These are phyloP conservation scores for Pheosia tremula DNA, from an alignment of 2,888 invertebrate genomes.

Conservation along the genomic window DNA sequence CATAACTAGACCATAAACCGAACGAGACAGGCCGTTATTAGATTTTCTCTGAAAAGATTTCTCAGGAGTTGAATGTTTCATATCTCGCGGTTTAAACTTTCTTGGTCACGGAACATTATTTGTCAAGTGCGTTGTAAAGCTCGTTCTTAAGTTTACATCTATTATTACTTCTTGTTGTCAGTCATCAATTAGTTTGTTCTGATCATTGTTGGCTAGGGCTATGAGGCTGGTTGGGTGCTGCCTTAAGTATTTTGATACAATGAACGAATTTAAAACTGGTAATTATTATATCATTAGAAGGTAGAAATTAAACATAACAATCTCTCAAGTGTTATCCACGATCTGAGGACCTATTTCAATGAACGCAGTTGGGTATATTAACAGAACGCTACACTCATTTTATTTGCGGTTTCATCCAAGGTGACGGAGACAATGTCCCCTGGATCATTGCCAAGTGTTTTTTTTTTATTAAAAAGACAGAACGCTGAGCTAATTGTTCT, in stretches of 20 bases:
- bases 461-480: conserved; percentile 19
- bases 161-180: neutral
- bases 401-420: conserved; percentile 70
- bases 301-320: too few species aligned
- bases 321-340: neutral
- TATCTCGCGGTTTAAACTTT: conserved; percentile 5
- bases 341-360: neutral
- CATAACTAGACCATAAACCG: too few species aligned
- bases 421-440: conserved; percentile 61
- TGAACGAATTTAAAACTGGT: too few species aligned
- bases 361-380: neutral
- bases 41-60: conserved; percentile 20
- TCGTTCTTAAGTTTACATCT: neutral
- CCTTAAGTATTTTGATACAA: too few species aligned
- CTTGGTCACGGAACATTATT: conserved; percentile 1
- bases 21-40: conserved; percentile 13
- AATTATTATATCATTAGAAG: too few species aligned
- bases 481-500: conserved; percentile 36
- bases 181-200: neutral
- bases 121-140: neutral
- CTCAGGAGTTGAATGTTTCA: conserved; percentile 30
- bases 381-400: conserved; percentile 25
- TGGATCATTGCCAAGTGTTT: conserved; percentile 55
- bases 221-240: too few species aligned
- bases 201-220: neutral